Conservation (phyloP, 2,113 vertebrate genomes). For the Andinoacara biseriatus region DNA sequence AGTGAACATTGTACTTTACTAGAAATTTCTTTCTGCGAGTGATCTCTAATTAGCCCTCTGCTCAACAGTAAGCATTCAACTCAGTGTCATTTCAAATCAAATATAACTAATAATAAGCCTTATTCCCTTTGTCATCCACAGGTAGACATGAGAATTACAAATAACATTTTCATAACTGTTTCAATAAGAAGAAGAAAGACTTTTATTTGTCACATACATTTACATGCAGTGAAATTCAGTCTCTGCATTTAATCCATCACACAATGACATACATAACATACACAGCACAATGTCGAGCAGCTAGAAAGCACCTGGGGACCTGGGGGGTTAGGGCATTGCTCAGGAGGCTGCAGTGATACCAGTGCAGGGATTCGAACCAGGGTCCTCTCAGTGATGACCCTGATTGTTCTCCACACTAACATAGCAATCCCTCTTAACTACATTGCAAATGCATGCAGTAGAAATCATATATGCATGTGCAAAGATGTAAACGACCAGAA, state of each 20-base stretch:
- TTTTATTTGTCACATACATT: too few species aligned
- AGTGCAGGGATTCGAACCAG: too few species aligned
- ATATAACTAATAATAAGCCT: conserved; percentile 8
- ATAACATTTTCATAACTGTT: conserved; percentile 14
- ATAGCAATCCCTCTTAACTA: neutral
- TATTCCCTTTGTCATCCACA: neutral
- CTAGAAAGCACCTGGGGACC: too few species aligned
- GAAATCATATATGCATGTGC: neutral
- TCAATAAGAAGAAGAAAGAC: neutral
- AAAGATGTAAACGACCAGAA: neutral
- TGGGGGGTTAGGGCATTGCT: too few species aligned
- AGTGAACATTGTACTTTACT: conserved; percentile 21
- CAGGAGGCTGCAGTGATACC: too few species aligned
- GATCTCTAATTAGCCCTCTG: neutral
- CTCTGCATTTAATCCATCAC: neutral
- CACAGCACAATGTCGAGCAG: too few species aligned
- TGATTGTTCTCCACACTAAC: too few species aligned
- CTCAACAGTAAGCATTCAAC: neutral
- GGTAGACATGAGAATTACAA: neutral
- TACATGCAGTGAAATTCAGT: too few species aligned
- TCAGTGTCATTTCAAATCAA: conserved; percentile 4
- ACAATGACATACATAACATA: too few species aligned
- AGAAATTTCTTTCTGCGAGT: neutral
- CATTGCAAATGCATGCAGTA: neutral
- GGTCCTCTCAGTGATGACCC: too few species aligned